Evolutionary conservation across 2,888 invertebrate species (phyloP).

Genomic region (Leptura quadrifasciata): DNA sequence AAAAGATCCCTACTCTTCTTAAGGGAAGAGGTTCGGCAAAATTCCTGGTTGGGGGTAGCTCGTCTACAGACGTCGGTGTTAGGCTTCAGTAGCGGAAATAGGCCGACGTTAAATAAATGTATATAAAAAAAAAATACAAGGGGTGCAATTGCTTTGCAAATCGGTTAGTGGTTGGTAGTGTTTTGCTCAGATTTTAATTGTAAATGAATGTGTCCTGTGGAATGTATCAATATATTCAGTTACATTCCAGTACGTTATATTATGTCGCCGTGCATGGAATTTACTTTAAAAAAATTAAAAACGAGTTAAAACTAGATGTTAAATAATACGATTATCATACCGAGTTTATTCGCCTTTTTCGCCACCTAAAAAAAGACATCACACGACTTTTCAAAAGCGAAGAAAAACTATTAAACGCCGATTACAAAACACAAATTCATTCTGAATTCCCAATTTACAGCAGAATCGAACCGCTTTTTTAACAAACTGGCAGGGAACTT

Average conservation of each 20-base stretch:
- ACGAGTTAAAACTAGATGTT: background rate
- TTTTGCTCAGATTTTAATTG: no score
- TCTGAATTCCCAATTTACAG: conserved; percentile 53
- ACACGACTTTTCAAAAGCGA: conserved; percentile 34
- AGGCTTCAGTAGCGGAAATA: no score
- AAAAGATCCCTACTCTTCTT: no score
- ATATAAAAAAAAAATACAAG: no score
- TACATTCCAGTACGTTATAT: background rate
- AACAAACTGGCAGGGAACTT: conserved; percentile 45
- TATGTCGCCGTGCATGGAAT: background rate
- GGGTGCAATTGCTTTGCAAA: no score
- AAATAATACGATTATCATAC: background rate
- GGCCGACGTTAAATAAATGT: no score
- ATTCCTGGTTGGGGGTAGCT: no score
- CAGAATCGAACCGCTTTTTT: conserved; percentile 51
- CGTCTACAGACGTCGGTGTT: no score
- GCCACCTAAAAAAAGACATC: background rate
- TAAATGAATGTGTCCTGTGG: background rate
- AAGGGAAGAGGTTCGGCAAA: no score
- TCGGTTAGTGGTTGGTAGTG: no score
- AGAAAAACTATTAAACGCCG: conserved; percentile 47
- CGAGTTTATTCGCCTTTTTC: background rate
- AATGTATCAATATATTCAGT: background rate
- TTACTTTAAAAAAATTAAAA: background rate
- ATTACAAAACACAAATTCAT: conserved; percentile 50